Evolutionary conservation across 1,140 invertebrate genomes (phyloP).

Genomic region (Drosophila paulistorum): DNA sequence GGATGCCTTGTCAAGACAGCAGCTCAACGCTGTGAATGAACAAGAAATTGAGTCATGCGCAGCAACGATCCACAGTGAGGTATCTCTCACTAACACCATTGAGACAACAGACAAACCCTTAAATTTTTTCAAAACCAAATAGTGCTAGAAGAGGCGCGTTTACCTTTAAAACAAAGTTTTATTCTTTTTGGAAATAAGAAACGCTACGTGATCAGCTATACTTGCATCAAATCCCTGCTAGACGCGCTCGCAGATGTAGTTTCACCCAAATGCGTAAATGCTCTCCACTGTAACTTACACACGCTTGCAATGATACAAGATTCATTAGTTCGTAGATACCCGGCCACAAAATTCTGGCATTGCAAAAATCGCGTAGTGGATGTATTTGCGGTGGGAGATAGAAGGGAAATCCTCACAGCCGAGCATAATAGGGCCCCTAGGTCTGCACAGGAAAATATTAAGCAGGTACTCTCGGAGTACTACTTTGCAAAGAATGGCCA

Average conservation of each 20-base stretch:
- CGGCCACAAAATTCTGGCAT: slow-evolving; percentile 29
- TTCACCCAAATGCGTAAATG: slow-evolving; percentile 13
- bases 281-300: slow-evolving; percentile 13
- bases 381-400: slow-evolving; percentile 3
- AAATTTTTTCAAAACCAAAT: too few species aligned
- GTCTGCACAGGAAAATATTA: slow-evolving; percentile 16
- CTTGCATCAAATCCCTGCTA: slow-evolving; percentile 5
- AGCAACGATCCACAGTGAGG: too few species aligned
- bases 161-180: too few species aligned
- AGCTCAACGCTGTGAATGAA: neutral
- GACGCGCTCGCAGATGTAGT: slow-evolving; percentile 1
- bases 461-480: slow-evolving; percentile 27
- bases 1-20: neutral
- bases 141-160: too few species aligned
- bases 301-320: slow-evolving; percentile 15
- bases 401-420: slow-evolving; percentile 17
- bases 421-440: slow-evolving; percentile 1
- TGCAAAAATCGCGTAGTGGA: slow-evolving; percentile 26
- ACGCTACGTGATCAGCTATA: slow-evolving; percentile 9
- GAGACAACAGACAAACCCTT: too few species aligned
- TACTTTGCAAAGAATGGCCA: slow-evolving; percentile 21
- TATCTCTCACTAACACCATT: too few species aligned
- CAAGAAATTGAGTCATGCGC: too few species aligned
- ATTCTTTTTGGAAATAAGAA: too few species aligned
- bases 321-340: slow-evolving; percentile 14